A percentile compares a stretch with the other conserved stretches of the same genome.
Evolutionary conservation across 2,888 invertebrate genomes (phyloP).

Genomic region (Drepanosiphum platanoidis): DNA sequence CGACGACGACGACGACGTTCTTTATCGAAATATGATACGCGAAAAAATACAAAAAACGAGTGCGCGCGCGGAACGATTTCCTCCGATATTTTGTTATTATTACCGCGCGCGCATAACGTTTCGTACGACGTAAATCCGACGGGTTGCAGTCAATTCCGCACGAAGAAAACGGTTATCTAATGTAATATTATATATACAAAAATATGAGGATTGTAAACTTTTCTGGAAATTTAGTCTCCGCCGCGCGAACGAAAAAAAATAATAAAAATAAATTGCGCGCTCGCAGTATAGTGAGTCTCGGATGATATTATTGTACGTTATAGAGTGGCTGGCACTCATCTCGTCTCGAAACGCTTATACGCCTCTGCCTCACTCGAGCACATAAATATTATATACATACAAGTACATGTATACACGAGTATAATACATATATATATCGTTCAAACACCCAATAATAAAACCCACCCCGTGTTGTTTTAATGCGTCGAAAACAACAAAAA

Average conservation of each 20-base stretch:
- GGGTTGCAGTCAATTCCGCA: too few species aligned
- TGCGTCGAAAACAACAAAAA: too few species aligned
- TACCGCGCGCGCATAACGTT: neutral
- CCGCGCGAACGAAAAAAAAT: neutral
- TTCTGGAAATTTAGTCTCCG: neutral
- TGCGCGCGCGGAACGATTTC: neutral
- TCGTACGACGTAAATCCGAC: too few species aligned
- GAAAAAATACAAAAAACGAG: neutral
- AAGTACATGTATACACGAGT: neutral
- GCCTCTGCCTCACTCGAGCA: neutral
- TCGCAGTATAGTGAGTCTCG: too few species aligned
- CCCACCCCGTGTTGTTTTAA: too few species aligned
- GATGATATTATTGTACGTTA: neutral
- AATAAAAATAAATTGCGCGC: neutral
- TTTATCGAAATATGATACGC: neutral
- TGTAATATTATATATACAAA: neutral
- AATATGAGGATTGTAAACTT: neutral
- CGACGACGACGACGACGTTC: neutral
- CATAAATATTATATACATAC: neutral
- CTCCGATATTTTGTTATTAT: neutral
- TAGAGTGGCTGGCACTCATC: too few species aligned
- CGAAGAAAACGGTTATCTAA: too few species aligned
- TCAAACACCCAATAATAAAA: too few species aligned
- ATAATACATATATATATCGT: too few species aligned
- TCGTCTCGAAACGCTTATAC: too few species aligned